phyloP scores from a whole-genome alignment of 2,113 vertebrate genomes.

The Alethe castanea region DNA sequence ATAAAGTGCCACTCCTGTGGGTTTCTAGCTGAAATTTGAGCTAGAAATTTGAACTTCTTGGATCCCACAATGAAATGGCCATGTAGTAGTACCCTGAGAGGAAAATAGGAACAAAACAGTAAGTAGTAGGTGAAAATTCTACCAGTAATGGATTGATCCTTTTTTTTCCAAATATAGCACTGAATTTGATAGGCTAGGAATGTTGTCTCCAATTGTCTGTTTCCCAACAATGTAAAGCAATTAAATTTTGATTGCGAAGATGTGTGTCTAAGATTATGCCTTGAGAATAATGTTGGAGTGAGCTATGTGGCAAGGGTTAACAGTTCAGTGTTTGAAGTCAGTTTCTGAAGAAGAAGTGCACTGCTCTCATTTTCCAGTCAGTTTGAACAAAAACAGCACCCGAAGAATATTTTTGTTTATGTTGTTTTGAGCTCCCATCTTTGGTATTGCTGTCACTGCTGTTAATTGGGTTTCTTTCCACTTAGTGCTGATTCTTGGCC shows the following conservation, averaged over 20 bases:
- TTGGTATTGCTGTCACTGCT: not conserved
- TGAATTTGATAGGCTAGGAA: not conserved
- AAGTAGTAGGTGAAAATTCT: not conserved
- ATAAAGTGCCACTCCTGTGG: not conserved
- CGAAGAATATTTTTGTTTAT: not conserved
- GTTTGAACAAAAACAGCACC: not conserved
- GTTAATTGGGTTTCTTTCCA: constrained; percentile 1
- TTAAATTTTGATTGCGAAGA: not conserved
- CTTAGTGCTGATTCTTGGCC: not conserved
- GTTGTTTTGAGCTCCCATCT: not conserved
- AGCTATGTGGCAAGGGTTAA: not conserved
- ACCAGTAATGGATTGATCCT: not conserved
- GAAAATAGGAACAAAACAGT: not conserved
- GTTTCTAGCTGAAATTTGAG: not conserved
- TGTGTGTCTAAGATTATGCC: not conserved
- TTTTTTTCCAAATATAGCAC: not conserved
- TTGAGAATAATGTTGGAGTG: not conserved
- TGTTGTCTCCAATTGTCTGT: not conserved
- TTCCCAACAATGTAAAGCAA: not conserved
- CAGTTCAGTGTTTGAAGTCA: not conserved
- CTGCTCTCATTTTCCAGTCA: not conserved
- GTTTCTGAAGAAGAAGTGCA: not conserved
- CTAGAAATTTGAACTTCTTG: not conserved
- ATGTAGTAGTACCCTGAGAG: not conserved
- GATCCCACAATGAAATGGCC: not conserved